These are phyloP conservation scores for Tragelaphus oryx DNA, from an alignment of 2,797 vertebrate genomes.

Conservation along the genomic window DNA sequence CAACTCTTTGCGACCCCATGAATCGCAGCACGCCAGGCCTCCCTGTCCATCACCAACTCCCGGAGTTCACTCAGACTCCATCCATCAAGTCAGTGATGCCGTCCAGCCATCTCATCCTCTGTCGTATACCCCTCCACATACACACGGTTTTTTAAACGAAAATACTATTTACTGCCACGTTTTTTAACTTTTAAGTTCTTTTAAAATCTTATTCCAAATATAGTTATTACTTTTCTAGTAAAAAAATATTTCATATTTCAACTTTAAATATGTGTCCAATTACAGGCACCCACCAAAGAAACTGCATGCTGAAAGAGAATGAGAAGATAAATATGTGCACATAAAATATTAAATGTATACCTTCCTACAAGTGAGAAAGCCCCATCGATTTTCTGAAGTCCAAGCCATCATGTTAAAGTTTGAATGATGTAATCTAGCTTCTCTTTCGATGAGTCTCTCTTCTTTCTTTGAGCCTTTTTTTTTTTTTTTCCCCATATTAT, in stretches of 20 bases:
- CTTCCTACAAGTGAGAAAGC: conserved; percentile 22
- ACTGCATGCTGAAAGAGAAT: not conserved
- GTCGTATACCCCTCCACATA: not conserved
- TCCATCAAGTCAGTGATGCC: too few species aligned
- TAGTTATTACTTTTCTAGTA: not conserved
- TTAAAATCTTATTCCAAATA: not conserved
- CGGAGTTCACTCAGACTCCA: too few species aligned
- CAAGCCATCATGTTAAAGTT: conserved; percentile 35
- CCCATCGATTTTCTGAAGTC: conserved; percentile 33
- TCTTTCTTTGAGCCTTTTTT: conserved; percentile 16
- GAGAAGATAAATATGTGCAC: not conserved
- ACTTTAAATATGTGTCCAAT: not conserved
- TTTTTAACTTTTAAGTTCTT: not conserved
- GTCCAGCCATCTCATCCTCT: too few species aligned
- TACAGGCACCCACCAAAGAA: not conserved
- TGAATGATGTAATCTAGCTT: conserved; percentile 17
- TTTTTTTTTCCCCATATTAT: not conserved
- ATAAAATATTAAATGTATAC: conserved; percentile 43
- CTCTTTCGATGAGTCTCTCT: conserved; percentile 4
- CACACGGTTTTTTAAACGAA: not conserved
- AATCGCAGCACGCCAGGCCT: too few species aligned
- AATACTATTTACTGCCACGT: not conserved
- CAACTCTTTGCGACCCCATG: too few species aligned
- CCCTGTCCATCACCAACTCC: too few species aligned
- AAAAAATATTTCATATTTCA: not conserved